phyloP scores from a whole-genome alignment of 37 sponge, comb jelly and placozoan species.

The Eunapius fragilis region DNA sequence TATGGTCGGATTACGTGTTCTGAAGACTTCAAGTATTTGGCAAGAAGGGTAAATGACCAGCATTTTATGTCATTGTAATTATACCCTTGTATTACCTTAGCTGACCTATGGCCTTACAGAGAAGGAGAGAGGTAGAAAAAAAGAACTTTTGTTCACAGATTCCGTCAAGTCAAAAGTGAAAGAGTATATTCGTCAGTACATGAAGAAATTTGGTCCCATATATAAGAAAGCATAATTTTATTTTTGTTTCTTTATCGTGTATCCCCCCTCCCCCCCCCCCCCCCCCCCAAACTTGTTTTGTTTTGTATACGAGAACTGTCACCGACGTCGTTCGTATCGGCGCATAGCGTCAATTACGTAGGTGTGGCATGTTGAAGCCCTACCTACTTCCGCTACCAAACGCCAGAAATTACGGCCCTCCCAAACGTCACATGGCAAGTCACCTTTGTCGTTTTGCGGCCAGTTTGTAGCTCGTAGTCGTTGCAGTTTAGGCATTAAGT shows the following conservation, averaged over 20 bases:
- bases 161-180: conserved; percentile 78
- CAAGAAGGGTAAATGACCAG: conserved; percentile 76
- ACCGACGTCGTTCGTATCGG: not conserved
- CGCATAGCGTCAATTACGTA: not conserved
- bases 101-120: conserved; percentile 92
- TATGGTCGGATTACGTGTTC: conserved; percentile 86
- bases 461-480: not conserved
- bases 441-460: not conserved
- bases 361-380: not conserved
- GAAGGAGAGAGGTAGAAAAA: conserved; percentile 77
- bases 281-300: too few species aligned
- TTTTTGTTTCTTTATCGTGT: not conserved
- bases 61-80: not conserved
- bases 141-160: conserved; percentile 66
- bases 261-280: too few species aligned
- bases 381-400: not conserved
- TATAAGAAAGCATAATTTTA: conserved; percentile 57
- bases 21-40: conserved; percentile 95
- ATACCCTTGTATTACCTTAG: conserved; percentile 28
- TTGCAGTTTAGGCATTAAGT: not conserved
- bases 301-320: not conserved
- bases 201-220: conserved; percentile 96
- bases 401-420: not conserved
- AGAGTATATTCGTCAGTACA: conserved; percentile 87
- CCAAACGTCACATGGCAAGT: not conserved